Evolutionary conservation across 2,113 vertebrate genomes (phyloP), one percentile per base, ranked within the genome.

Genomic region (Peromyscus californicus): DNA sequence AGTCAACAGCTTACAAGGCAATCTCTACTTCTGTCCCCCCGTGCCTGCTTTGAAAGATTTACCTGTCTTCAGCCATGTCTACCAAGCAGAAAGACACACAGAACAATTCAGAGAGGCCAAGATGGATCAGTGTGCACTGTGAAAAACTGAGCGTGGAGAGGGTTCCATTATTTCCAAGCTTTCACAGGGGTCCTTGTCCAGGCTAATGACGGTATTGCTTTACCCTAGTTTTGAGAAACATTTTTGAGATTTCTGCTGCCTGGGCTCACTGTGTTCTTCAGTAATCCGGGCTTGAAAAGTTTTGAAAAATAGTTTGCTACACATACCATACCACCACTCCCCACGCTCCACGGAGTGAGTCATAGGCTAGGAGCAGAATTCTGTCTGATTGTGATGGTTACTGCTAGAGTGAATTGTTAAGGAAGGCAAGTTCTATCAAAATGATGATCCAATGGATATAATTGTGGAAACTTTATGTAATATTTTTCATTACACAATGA

Each of bases 1-100:
- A 96, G 98, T 99, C 97, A 99, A 99, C 57, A 98, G 99, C 88
- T 96, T 99, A 96, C 99, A 99, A 99, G 99, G 99, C 99, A 99
- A 98, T 98, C 95, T 19, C 9, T 76, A 26, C 19, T 3, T 88
- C 89, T 36, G 31, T 63, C 36, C 69, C 69, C 33, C 9, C 12
- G 3, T 39, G 29, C 51, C 84, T 92, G 39, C 57, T 80, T 61
- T 67, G 45, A 29, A 92, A 72, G 48, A 61, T 45, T 92, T 24
- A 42, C 13, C 85, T 96, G 59, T 78, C 7, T 57, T 75, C 10
- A 33, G 9, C 75, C 7, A 39, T 17, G 5, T 79, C 54, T 3
- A 1, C 11, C 6, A 24, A 7, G 61, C 26, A 36, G 15, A 91
- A 22, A 7, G 33, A 6, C 48, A 82, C 10, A 69, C 8, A 48